Conservation (phyloP, 35 echinoderm and acorn worm genomes). For the Hemicentrotus pulcherrimus region DNA sequence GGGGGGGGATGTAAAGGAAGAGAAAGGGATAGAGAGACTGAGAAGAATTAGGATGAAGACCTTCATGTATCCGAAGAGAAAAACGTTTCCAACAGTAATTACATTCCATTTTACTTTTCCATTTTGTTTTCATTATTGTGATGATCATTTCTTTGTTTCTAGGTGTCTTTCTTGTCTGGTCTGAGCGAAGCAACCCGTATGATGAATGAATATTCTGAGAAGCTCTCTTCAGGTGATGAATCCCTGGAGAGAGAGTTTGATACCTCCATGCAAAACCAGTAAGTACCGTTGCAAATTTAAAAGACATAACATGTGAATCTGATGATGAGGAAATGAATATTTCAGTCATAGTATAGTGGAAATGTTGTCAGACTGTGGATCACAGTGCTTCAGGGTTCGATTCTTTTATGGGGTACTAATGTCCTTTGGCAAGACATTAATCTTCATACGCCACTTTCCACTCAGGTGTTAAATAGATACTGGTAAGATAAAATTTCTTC, state of each 20-base stretch:
- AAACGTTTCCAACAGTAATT: too few relatives aligned
- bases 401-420: too few relatives aligned
- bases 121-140: neutral
- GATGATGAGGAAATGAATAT: too few relatives aligned
- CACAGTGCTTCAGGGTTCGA: too few relatives aligned
- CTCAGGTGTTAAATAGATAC: too few relatives aligned
- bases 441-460: too few relatives aligned
- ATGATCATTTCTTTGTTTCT: neutral
- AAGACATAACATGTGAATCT: neutral
- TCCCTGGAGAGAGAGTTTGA: constrained; percentile 85
- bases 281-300: neutral
- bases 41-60: neutral
- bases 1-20: neutral
- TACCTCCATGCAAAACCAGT: constrained; percentile 75
- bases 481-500: too few relatives aligned
- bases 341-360: too few relatives aligned
- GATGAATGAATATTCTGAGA: constrained; percentile 87
- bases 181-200: constrained; percentile 76
- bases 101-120: too few relatives aligned
- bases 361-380: too few relatives aligned
- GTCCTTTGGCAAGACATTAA: too few relatives aligned
- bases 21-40: neutral
- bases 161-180: constrained; percentile 85
- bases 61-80: too few relatives aligned
- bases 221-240: constrained; percentile 54